Conservation (phyloP, 2,888 invertebrate genomes). For the Tipula confusa region DNA sequence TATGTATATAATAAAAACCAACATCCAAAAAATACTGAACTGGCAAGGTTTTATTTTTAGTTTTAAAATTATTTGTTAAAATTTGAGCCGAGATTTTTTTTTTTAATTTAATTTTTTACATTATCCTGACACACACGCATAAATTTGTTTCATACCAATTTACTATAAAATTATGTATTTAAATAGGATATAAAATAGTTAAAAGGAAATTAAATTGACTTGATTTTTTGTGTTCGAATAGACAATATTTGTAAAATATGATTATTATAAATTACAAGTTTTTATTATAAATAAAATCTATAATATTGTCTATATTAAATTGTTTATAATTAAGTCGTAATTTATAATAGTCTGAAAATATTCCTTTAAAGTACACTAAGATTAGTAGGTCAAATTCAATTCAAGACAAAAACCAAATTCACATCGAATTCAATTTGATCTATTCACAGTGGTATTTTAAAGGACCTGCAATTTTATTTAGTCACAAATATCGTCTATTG, state of each 20-base stretch:
- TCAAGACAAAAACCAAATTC: background rate
- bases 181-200: background rate
- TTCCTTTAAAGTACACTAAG: background rate
- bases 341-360: background rate
- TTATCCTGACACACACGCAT: background rate
- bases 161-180: background rate
- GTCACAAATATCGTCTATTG: background rate
- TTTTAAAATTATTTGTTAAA: background rate
- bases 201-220: background rate
- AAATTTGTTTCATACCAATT: slow-evolving; percentile 1
- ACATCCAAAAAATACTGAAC: slow-evolving; percentile 8
- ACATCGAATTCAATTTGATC: background rate
- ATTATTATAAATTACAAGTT: background rate
- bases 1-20: background rate
- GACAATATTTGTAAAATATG: background rate
- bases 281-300: background rate
- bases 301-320: background rate
- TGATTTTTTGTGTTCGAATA: background rate
- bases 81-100: background rate
- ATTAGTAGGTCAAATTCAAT: background rate
- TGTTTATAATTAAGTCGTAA: background rate
- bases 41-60: slow-evolving; percentile 13
- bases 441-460: background rate
- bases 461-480: background rate
- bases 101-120: background rate